Conservation (phyloP, 2,888 invertebrate genomes). For the Plagodis pulveraria region DNA sequence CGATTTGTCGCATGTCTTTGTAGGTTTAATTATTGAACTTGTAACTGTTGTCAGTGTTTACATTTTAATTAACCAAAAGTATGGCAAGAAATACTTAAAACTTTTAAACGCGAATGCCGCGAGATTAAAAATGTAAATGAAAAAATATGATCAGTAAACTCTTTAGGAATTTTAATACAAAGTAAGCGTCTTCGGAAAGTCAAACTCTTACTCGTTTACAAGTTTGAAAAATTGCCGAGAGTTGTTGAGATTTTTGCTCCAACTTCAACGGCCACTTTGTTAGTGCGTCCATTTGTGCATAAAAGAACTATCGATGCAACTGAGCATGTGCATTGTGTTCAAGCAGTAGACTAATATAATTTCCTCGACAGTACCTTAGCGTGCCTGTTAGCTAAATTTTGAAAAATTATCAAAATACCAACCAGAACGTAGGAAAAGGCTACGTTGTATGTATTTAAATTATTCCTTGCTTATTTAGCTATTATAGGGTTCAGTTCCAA, state of each 20-base stretch:
- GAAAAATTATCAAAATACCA: too few species aligned
- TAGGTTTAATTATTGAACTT: background rate
- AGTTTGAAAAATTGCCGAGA: conserved; percentile 21
- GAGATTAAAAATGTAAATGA: conserved; percentile 11
- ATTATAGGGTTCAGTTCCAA: too few species aligned
- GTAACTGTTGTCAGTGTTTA: conserved; percentile 2
- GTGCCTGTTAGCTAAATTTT: background rate
- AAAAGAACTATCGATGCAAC: conserved; percentile 69
- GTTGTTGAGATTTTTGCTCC: conserved; percentile 21
- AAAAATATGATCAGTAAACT: conserved; percentile 25
- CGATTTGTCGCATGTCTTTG: background rate
- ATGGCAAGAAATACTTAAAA: conserved; percentile 8
- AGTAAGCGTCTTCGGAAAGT: conserved; percentile 17
- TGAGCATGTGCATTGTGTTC: conserved; percentile 62
- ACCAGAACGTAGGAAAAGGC: too few species aligned
- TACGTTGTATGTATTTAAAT: too few species aligned
- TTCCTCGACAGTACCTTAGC: background rate
- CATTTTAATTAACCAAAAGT: conserved; percentile 15
- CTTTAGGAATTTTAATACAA: conserved; percentile 29
- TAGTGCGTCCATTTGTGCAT: conserved; percentile 58
- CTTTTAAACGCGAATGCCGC: conserved; percentile 6
- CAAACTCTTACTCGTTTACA: conserved; percentile 17
- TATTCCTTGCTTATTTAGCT: too few species aligned
- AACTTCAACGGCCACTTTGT: conserved; percentile 21
- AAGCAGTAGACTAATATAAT: conserved; percentile 36